A percentile compares a stretch with the other conserved stretches of the same genome.
phyloP scores from a whole-genome alignment of 64 coral and sea anemone species.

The Stichodactyla helianthus region DNA sequence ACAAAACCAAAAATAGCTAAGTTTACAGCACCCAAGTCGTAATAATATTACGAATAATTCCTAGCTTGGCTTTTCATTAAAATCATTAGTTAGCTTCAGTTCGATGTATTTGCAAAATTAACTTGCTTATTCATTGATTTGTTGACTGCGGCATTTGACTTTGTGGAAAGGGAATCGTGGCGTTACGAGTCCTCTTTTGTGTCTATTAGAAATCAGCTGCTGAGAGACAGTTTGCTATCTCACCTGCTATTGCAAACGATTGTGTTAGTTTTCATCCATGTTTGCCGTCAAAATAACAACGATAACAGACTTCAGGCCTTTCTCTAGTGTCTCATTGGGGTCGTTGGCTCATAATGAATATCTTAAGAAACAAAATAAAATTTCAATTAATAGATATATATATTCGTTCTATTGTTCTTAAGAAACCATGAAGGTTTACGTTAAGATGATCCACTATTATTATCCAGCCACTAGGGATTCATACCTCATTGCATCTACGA shows the following conservation, averaged over 20 bases:
- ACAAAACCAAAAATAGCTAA: neutral
- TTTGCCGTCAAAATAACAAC: neutral
- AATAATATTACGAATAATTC: neutral
- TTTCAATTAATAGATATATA: conserved; percentile 1
- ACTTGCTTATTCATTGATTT: neutral
- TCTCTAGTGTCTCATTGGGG: neutral
- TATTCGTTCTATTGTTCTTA: neutral
- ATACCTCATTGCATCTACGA: neutral
- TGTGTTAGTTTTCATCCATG: neutral
- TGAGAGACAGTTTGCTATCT: neutral
- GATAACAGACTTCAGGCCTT: too few relatives aligned
- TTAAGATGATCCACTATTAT: neutral
- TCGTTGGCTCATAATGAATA: neutral
- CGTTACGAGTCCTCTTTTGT: too few relatives aligned
- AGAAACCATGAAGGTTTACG: neutral
- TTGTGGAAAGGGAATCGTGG: too few relatives aligned
- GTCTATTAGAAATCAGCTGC: neutral
- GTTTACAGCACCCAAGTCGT: neutral
- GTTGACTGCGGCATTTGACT: neutral
- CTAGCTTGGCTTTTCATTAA: neutral
- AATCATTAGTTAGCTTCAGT: neutral
- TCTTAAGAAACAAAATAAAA: neutral
- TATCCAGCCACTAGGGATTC: neutral
- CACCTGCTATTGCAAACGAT: neutral
- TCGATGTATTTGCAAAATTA: neutral